These are phyloP conservation scores for Osmerus mordax DNA, from an alignment of 2,113 vertebrate genomes.

Conservation along the genomic window DNA sequence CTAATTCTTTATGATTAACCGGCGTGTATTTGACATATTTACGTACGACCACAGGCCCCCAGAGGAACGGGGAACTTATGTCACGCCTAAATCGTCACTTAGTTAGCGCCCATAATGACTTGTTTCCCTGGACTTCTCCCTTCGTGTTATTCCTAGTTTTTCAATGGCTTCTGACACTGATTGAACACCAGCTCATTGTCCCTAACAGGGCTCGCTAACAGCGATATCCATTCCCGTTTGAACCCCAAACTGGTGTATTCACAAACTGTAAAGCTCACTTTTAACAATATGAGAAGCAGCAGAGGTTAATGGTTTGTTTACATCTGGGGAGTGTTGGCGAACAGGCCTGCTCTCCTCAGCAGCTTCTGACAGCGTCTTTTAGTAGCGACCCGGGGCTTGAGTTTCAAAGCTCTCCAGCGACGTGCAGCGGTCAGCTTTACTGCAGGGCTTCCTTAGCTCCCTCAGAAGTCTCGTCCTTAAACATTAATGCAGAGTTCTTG, in stretches of 20 bases:
- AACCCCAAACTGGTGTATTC: conserved; percentile 39
- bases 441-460: conserved; percentile 2
- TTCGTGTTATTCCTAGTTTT: conserved; percentile 60
- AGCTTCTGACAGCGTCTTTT: background rate
- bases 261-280: conserved; percentile 35
- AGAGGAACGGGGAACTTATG: conserved; percentile 54
- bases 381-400: background rate
- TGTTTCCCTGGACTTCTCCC: conserved; percentile 65
- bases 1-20: conserved; percentile 64
- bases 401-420: conserved; percentile 26
- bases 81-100: conserved; percentile 63
- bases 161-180: conserved; percentile 66
- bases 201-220: conserved; percentile 34
- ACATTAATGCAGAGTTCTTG: conserved; percentile 6
- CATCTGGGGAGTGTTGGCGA: conserved; percentile 33
- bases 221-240: conserved; percentile 29
- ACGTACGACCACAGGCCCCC: conserved; percentile 51
- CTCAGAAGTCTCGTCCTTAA: conserved; percentile 12
- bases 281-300: conserved; percentile 36
- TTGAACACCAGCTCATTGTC: conserved; percentile 58
- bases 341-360: background rate
- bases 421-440: conserved; percentile 21
- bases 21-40: conserved; percentile 59
- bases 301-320: conserved; percentile 56
- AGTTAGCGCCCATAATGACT: conserved; percentile 63